These are phyloP conservation scores for Limnephilus rhombicus DNA, from an alignment of 2,888 invertebrate species.

Conservation along the genomic window DNA sequence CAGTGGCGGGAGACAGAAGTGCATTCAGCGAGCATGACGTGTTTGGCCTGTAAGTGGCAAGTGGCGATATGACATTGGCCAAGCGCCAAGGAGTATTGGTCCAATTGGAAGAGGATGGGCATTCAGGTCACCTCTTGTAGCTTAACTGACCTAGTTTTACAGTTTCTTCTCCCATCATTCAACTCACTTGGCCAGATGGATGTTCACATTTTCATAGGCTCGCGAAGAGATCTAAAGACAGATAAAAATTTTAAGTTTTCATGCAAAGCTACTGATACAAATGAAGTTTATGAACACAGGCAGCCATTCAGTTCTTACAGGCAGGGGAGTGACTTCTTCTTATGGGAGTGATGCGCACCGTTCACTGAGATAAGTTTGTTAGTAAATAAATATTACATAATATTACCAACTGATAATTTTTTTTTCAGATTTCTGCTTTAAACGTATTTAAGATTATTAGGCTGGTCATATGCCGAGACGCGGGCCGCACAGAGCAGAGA, in stretches of 20 bases:
- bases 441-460: too few relatives aligned
- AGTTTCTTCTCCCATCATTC: background rate
- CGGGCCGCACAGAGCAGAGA: too few relatives aligned
- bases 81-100: slow-evolving; percentile 13
- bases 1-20: background rate
- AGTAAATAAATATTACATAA: too few relatives aligned
- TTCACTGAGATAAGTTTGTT: too few relatives aligned
- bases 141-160: background rate
- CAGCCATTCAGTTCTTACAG: background rate
- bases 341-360: too few relatives aligned
- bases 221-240: background rate
- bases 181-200: background rate
- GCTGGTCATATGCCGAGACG: too few relatives aligned
- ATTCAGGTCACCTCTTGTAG: slow-evolving; percentile 29
- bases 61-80: slow-evolving; percentile 24
- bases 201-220: background rate
- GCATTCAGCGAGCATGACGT: background rate
- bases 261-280: background rate
- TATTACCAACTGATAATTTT: too few relatives aligned
- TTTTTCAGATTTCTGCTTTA: too few relatives aligned
- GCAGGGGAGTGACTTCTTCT: background rate
- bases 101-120: slow-evolving; percentile 12
- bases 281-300: background rate
- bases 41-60: slow-evolving; percentile 4
- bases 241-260: background rate